Evolutionary conservation across 2,888 invertebrate species (phyloP).

Genomic region (Meiosimyza platycephala): DNA sequence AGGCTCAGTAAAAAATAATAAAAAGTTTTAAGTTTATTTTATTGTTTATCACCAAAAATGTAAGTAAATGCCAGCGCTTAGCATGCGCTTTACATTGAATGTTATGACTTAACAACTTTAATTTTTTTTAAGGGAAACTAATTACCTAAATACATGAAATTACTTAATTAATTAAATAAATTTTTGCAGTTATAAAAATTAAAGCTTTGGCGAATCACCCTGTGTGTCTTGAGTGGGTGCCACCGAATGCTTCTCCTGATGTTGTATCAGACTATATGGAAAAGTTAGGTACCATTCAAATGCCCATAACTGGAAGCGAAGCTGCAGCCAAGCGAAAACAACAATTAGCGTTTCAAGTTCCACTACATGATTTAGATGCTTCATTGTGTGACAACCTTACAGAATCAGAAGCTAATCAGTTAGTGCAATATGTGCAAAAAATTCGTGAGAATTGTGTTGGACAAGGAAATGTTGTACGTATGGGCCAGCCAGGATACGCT

Average conservation of each 20-base stretch:
- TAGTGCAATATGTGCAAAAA: slow-evolving; percentile 71
- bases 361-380: slow-evolving; percentile 82
- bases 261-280: slow-evolving; percentile 75
- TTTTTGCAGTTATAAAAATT: slow-evolving; percentile 60
- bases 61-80: not conserved
- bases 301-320: slow-evolving; percentile 84
- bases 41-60: too few relatives aligned
- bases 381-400: slow-evolving; percentile 67
- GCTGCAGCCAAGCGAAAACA: slow-evolving; percentile 84
- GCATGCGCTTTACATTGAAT: slow-evolving; percentile 8
- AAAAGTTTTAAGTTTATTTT: too few relatives aligned
- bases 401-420: slow-evolving; percentile 69
- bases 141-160: not conserved
- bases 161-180: slow-evolving; percentile 9
- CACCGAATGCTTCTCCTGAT: slow-evolving; percentile 77
- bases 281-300: slow-evolving; percentile 76
- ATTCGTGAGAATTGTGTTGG: slow-evolving; percentile 80
- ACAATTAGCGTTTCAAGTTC: slow-evolving; percentile 85
- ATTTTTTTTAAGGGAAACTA: too few relatives aligned
- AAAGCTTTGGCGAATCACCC: slow-evolving; percentile 73
- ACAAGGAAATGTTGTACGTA: slow-evolving; percentile 78
- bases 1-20: too few relatives aligned
- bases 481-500: slow-evolving; percentile 66
- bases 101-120: not conserved
- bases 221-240: slow-evolving; percentile 80